Evolutionary conservation across 2,113 vertebrate genomes (phyloP).

Genomic region (Pycnonotus jocosus): DNA sequence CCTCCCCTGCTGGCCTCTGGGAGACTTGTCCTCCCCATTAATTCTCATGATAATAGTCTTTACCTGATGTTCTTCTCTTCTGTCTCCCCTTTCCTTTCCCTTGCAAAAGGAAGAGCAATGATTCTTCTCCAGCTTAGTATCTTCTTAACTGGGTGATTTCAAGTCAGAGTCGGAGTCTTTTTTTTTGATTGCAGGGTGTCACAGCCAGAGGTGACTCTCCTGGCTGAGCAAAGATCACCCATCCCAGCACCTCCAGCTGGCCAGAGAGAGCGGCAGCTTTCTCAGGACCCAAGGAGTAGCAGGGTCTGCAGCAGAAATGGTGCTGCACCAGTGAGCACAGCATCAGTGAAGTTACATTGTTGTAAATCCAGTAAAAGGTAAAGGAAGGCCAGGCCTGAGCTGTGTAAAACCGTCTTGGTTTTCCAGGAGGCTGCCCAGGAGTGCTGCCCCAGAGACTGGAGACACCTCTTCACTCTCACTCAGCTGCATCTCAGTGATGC

Average conservation of each 20-base stretch:
- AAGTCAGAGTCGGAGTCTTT: background rate
- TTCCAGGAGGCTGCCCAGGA: background rate
- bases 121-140: background rate
- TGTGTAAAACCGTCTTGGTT: background rate
- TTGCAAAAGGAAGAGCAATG: background rate
- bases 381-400: background rate
- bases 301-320: background rate
- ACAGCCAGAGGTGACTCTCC: background rate
- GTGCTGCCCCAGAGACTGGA: background rate
- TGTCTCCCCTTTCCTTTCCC: background rate
- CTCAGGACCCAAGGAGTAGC: background rate
- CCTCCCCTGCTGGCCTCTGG: background rate
- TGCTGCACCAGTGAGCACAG: rapidly evolving
- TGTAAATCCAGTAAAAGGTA: background rate
- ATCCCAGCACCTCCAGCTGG: background rate
- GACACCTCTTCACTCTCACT: background rate
- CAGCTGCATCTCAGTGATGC: background rate
- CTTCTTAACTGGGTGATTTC: background rate
- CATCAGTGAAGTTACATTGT: background rate
- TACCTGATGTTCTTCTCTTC: background rate
- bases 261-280: background rate
- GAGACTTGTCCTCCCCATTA: background rate
- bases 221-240: background rate
- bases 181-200: background rate
- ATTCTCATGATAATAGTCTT: background rate